Conservation (phyloP, 2,113 vertebrate species). For the Rhinogobius similis region DNA sequence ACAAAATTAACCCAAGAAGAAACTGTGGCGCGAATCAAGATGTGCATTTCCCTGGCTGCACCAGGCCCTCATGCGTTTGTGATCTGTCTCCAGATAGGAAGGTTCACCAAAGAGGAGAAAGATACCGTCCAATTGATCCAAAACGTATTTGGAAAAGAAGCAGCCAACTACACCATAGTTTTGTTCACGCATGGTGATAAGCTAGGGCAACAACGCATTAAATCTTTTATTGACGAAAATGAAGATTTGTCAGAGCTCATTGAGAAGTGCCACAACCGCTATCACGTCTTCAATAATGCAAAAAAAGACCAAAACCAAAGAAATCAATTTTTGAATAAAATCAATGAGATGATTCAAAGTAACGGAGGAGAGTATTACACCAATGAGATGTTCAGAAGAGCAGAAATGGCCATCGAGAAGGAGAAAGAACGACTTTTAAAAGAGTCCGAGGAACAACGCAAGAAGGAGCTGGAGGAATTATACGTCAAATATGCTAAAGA, state of each 20-base stretch:
- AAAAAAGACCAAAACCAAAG: constrained; percentile 39
- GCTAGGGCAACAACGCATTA: constrained; percentile 26
- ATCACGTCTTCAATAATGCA: constrained; percentile 64
- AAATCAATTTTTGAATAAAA: constrained; percentile 47
- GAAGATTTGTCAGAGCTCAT: constrained; percentile 19
- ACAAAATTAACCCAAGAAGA: constrained; percentile 20
- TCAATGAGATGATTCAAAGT: constrained; percentile 29
- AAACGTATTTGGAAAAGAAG: constrained; percentile 44
- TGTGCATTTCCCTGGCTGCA: constrained; percentile 43
- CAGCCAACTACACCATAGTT: constrained; percentile 52
- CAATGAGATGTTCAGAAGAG: constrained; percentile 46
- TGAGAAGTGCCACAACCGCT: constrained; percentile 9
- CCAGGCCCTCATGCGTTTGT: constrained; percentile 67
- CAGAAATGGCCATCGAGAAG: constrained; percentile 38
- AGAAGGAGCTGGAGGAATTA: constrained; percentile 26
- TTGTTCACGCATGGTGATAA: constrained; percentile 68
- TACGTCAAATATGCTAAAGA: neutral
- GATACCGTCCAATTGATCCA: constrained; percentile 38
- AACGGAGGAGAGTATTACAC: constrained; percentile 45
- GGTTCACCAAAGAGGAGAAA: constrained; percentile 47
- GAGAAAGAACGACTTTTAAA: constrained; percentile 34
- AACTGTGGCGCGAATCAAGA: constrained; percentile 32
- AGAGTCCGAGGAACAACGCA: constrained; percentile 12
- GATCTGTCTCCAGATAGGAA: constrained; percentile 41
- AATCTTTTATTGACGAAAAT: constrained; percentile 33